These are phyloP conservation scores for Rhodophaea formosa DNA, from an alignment of 2,888 invertebrate genomes.

Conservation along the genomic window DNA sequence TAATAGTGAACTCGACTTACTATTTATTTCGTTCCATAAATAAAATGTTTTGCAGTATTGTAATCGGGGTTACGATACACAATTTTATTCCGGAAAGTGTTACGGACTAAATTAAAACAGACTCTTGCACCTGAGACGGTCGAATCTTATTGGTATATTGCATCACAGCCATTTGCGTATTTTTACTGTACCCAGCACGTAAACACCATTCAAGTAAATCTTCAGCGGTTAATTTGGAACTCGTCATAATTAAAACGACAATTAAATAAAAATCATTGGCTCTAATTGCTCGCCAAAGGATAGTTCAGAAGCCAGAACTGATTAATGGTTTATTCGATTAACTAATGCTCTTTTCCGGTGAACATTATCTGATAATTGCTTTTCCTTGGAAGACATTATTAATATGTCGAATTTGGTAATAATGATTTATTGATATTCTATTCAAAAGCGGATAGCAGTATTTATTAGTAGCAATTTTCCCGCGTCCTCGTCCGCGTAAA, in stretches of 20 bases:
- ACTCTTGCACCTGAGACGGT: too few species aligned
- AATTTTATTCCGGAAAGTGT: too few species aligned
- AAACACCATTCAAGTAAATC: neutral
- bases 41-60: too few species aligned
- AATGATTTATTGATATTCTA: slow-evolving; percentile 26
- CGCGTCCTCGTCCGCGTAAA: too few species aligned
- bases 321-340: slow-evolving; percentile 22
- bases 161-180: too few species aligned
- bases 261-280: slow-evolving; percentile 21
- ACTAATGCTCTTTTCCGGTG: slow-evolving; percentile 27
- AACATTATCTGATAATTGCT: slow-evolving; percentile 23
- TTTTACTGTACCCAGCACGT: neutral
- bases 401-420: slow-evolving; percentile 2
- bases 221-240: neutral
- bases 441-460: neutral
- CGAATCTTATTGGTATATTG: too few species aligned
- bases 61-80: too few species aligned
- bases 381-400: slow-evolving; percentile 28
- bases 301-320: slow-evolving; percentile 19
- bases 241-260: slow-evolving; percentile 13
- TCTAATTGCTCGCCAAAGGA: slow-evolving; percentile 22
- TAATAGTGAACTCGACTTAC: too few species aligned
- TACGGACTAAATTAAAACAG: too few species aligned
- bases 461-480: neutral
- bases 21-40: too few species aligned